Base-by-base conservation (phyloP, 2,888 invertebrate genomes). In the Drosophila trichaetosa region DNA sequence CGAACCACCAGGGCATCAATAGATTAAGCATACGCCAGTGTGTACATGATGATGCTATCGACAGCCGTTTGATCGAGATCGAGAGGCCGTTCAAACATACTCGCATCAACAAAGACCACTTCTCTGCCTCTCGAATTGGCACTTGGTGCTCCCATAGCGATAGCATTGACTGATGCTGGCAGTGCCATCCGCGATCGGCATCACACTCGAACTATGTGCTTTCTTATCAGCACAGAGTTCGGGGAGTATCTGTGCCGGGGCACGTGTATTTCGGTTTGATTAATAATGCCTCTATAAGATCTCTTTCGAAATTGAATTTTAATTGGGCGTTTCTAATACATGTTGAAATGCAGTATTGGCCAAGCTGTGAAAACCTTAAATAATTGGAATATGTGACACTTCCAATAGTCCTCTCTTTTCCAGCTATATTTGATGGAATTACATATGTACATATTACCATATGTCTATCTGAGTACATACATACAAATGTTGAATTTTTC, bases 1-100 rank as follows among this genome's bases (percentile, higher is more conserved):
- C 54, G 16, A 40, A 59, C 62, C 56, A 54, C 51, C 68, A 52
- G 62, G 69, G 57, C 76, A 65, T 71, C 58, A 61, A 8, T 58
- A 54, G 56, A 69, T 68, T 69, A 68, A 58, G 58, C 34, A 72
- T 69, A 65, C 69, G 82, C 57, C 64, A 40, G 5, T 56, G 27
- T 40, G 38, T 16, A 6, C 11, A 21, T 53, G 24, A 29, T 56
- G 27, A 54, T 34, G 34, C 34, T 49, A 54, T 34, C 21, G 54
- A 46, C 49, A 29, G 48, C 60, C 31, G 51, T 40, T 56, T 46
- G 51, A 53, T 78, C 42, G 46, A 60, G 21, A 63, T 49, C n/a
- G 46, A 46, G 46, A 36, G 59, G 21, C 36, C 42, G 40, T 40
- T 60, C 53, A 54, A 36, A 24, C 24, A 1, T 36, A 53, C 16